phyloP scores from a whole-genome alignment of 1,140 invertebrate genomes.

The Ephestia elutella region DNA sequence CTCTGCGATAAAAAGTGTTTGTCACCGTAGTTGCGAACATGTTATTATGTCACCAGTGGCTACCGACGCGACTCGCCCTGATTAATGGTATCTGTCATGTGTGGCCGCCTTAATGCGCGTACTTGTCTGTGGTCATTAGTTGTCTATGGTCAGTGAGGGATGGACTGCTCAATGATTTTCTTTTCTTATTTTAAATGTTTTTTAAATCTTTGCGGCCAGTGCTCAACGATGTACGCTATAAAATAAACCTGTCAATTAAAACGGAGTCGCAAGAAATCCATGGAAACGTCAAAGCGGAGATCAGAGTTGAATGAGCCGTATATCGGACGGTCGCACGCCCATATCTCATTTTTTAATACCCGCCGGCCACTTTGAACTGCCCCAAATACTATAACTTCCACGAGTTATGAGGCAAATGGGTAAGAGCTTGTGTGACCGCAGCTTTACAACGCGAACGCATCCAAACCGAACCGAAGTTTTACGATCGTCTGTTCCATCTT shows the following conservation, averaged over 20 bases:
- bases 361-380: conserved; percentile 64
- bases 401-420: conserved; percentile 54
- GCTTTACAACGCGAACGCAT: conserved; percentile 29
- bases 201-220: conserved; percentile 1
- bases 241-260: conserved; percentile 15
- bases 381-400: conserved; percentile 68
- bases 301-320: conserved; percentile 54
- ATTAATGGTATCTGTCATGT: conserved; percentile 48
- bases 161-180: not conserved
- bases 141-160: conserved; percentile 25
- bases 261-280: conserved; percentile 22
- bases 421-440: conserved; percentile 39
- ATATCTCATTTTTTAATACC: conserved; percentile 67
- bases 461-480: conserved; percentile 29
- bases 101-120: conserved; percentile 31
- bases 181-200: not conserved
- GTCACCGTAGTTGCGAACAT: conserved; percentile 36
- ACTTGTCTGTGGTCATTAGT: conserved; percentile 24
- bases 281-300: conserved; percentile 36
- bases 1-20: conserved; percentile 47
- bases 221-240: not conserved
- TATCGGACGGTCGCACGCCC: conserved; percentile 45
- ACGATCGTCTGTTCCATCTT: conserved; percentile 41
- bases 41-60: conserved; percentile 56
- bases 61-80: conserved; percentile 35